These are phyloP conservation scores for Heterotilapia buettikoferi DNA, from an alignment of 2,113 vertebrate species.

Conservation along the genomic window DNA sequence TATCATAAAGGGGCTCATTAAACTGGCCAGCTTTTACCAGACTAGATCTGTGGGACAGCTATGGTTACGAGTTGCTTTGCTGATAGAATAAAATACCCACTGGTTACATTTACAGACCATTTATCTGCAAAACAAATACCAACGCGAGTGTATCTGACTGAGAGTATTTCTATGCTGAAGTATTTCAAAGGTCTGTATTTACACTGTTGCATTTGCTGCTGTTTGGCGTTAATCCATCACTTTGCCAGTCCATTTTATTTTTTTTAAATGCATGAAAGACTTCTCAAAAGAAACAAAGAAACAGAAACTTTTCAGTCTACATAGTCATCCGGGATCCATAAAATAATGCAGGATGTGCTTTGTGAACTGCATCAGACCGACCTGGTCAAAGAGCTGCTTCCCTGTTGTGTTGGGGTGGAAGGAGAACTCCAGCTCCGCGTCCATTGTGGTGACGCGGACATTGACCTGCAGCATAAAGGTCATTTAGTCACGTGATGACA, in stretches of 20 bases:
- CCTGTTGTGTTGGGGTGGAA: slow-evolving; percentile 91
- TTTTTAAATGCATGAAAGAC: rapidly evolving
- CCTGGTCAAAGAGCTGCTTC: slow-evolving; percentile 96
- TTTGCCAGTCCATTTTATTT: not conserved
- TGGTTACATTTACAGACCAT: not conserved
- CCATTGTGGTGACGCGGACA: slow-evolving; percentile 92
- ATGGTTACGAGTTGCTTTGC: not conserved
- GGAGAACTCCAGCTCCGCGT: slow-evolving; percentile 96
- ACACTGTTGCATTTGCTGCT: not conserved
- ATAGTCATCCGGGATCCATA: rapidly evolving
- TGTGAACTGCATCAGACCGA: slow-evolving; percentile 42
- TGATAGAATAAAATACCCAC: not conserved
- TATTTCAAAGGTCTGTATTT: rapidly evolving
- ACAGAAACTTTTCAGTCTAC: not conserved
- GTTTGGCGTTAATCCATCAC: not conserved
- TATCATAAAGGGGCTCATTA: not conserved
- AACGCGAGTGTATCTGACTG: not conserved
- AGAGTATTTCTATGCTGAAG: not conserved
- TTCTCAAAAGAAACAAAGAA: not conserved
- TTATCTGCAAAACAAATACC: not conserved
- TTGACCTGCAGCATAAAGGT: slow-evolving; percentile 77
- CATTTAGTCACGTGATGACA: not conserved
- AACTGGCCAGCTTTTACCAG: not conserved
- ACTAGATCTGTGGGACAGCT: not conserved
- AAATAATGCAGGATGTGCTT: not conserved